Evolutionary conservation across 2,113 vertebrate species (phyloP).

Genomic region (Gymnorhina tibicen): DNA sequence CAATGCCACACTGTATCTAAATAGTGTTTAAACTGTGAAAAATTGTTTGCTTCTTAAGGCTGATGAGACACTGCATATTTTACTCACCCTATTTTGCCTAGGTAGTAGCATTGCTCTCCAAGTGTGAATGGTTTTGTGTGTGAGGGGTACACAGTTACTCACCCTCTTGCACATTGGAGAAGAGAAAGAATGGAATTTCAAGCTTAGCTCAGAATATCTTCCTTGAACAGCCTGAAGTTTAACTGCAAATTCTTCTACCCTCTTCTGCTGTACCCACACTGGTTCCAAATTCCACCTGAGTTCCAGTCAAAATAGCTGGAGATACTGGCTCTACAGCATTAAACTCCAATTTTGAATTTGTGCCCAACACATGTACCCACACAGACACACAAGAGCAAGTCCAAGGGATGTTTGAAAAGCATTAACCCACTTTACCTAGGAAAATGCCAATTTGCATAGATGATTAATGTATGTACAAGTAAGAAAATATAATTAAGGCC

Average conservation of each 20-base stretch:
- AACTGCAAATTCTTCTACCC: neutral
- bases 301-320: neutral
- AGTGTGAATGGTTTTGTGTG: neutral
- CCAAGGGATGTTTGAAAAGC: neutral
- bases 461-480: neutral
- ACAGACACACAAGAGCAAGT: neutral
- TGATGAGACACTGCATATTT: slow-evolving; percentile 3
- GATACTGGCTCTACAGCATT: neutral
- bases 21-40: neutral
- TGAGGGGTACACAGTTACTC: neutral
- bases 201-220: neutral
- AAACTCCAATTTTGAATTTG: neutral
- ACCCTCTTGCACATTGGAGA: neutral
- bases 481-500: neutral
- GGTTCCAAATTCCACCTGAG: neutral
- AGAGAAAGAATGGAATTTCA: neutral
- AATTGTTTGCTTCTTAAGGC: neutral
- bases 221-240: neutral
- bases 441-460: slow-evolving; percentile 46
- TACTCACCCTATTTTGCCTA: neutral
- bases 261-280: neutral
- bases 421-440: neutral
- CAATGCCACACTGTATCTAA: neutral
- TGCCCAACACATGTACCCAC: neutral
- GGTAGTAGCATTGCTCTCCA: neutral